Evolutionary conservation across 2,888 invertebrate species (phyloP).

Genomic region (Meliscaeva auricollis): DNA sequence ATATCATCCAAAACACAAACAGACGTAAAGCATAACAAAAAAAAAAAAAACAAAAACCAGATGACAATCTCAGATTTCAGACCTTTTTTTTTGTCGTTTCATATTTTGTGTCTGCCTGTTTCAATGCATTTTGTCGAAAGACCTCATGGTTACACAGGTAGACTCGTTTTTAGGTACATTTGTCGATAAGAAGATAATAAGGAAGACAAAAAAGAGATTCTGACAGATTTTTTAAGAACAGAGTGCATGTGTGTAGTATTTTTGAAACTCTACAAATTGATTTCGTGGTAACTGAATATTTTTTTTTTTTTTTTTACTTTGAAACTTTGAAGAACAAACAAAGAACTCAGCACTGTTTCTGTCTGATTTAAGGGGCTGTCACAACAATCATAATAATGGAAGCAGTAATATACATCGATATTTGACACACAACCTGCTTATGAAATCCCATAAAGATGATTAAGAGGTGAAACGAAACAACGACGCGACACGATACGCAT

Average conservation of each 20-base stretch:
- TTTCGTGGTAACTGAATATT: conserved; percentile 57
- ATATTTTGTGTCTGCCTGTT: conserved; percentile 27
- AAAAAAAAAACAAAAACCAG: conserved; percentile 14
- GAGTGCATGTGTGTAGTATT: conserved; percentile 9
- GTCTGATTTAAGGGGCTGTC: conserved; percentile 25
- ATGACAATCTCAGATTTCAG: conserved; percentile 66
- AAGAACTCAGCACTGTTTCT: neutral
- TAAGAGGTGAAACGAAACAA: conserved; percentile 42
- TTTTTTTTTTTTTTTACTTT: neutral
- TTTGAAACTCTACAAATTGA: conserved; percentile 48
- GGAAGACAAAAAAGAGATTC: neutral
- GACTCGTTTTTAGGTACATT: neutral
- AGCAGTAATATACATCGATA: conserved; percentile 29
- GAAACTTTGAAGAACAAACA: neutral
- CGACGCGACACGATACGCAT: conserved; percentile 37
- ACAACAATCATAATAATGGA: conserved; percentile 38
- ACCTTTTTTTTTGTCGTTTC: conserved; percentile 55
- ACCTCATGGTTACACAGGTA: conserved; percentile 1
- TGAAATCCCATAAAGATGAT: conserved; percentile 62
- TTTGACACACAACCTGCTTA: conserved; percentile 47
- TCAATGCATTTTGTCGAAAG: conserved; percentile 29
- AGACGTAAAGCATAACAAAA: conserved; percentile 20
- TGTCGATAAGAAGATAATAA: conserved; percentile 46
- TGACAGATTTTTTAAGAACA: conserved; percentile 11
- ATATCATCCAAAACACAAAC: conserved; percentile 50